Conservation (phyloP, 35 echinoderm and acorn worm species). For the Lytechinus pictus region DNA sequence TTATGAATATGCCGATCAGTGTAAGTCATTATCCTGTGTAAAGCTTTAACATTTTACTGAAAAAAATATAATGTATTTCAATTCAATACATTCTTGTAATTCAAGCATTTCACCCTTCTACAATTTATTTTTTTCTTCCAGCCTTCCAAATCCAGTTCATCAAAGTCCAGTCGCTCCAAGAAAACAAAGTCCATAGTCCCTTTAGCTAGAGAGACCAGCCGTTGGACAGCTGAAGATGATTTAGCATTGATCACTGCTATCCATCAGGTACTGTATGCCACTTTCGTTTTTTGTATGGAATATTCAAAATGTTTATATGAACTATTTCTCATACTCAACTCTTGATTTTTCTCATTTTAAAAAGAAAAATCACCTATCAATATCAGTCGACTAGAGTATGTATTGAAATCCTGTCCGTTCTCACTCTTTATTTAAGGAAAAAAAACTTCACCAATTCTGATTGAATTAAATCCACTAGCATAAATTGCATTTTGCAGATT, state of each 20-base stretch:
- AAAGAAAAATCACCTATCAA: too few relatives aligned
- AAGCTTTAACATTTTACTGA: not conserved
- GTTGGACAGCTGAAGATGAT: slow-evolving; percentile 95
- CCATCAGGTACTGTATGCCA: slow-evolving; percentile 77
- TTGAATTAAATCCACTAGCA: too few relatives aligned
- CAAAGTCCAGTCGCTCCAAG: slow-evolving; percentile 76
- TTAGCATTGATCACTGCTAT: slow-evolving; percentile 89
- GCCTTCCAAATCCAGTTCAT: slow-evolving; percentile 73
- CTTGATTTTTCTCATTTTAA: too few relatives aligned
- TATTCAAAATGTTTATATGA: not conserved
- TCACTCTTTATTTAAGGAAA: too few relatives aligned
- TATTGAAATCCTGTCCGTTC: too few relatives aligned
- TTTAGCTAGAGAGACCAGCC: slow-evolving; percentile 71
- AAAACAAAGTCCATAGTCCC: slow-evolving; percentile 73
- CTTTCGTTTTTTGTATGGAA: too few relatives aligned
- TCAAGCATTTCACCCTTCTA: not conserved
- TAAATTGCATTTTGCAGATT: not conserved
- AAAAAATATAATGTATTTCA: not conserved
- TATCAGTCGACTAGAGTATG: too few relatives aligned
- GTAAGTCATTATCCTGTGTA: not conserved
- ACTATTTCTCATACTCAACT: not conserved
- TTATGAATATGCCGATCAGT: not conserved
- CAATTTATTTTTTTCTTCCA: slow-evolving; percentile 16
- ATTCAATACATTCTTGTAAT: not conserved
- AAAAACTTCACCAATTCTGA: too few relatives aligned